A percentile compares a stretch with the other conserved stretches of the same genome.
Conservation (phyloP, 2,797 vertebrate species). For the Sebastes oblongus region DNA sequence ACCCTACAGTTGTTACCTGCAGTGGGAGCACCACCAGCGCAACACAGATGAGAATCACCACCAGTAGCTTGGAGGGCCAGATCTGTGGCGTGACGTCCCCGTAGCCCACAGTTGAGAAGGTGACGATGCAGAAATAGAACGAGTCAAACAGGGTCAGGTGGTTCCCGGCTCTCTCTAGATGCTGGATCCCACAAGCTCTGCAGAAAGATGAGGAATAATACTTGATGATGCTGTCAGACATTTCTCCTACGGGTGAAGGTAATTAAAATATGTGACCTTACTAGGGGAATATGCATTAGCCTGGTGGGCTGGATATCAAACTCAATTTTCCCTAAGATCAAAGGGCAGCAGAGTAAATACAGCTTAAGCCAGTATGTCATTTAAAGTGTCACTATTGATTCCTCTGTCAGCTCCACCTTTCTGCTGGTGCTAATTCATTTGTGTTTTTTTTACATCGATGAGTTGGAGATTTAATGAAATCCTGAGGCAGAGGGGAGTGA, state of each 20-base stretch:
- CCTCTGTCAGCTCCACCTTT: constrained; percentile 16
- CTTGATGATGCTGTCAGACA: not conserved
- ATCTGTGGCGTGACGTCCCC: constrained; percentile 88
- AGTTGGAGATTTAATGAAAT: constrained; percentile 39
- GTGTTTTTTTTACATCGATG: constrained; percentile 1
- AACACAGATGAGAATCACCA: constrained; percentile 90
- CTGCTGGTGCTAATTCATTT: constrained; percentile 24
- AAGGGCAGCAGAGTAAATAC: constrained; percentile 38
- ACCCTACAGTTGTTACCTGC: constrained; percentile 71
- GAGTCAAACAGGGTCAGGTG: constrained; percentile 84
- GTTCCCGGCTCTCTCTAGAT: constrained; percentile 86
- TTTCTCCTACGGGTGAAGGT: not conserved
- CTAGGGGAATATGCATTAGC: not conserved
- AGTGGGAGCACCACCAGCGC: constrained; percentile 87
- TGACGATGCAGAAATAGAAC: constrained; percentile 89
- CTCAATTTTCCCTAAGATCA: constrained; percentile 28
- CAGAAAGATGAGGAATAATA: not conserved
- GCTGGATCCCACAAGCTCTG: constrained; percentile 87
- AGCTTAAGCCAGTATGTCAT: not conserved
- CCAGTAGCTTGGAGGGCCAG: constrained; percentile 88
- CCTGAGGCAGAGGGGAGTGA: not conserved
- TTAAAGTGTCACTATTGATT: constrained; percentile 50
- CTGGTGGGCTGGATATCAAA: constrained; percentile 3
- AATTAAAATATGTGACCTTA: not conserved
- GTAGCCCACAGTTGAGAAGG: constrained; percentile 88